Conservation (phyloP, 1,140 invertebrate genomes). For the Drosophila takahashii region DNA sequence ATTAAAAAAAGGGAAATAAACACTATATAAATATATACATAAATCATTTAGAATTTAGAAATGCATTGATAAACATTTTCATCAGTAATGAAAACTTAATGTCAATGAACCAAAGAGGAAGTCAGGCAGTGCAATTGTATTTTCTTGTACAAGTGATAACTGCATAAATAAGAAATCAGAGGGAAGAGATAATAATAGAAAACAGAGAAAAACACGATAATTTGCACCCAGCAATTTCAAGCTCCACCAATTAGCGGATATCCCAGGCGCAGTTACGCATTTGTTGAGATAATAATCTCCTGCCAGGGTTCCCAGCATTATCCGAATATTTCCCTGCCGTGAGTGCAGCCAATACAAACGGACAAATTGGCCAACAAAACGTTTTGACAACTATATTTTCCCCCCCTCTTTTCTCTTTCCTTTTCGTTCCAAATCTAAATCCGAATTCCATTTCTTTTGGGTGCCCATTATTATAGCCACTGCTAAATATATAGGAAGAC, state of each 20-base stretch:
- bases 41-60: too few species aligned
- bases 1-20: neutral
- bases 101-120: conserved; percentile 12
- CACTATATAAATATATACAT: neutral
- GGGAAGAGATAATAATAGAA: neutral
- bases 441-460: conserved; percentile 22
- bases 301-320: conserved; percentile 22
- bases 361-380: conserved; percentile 40
- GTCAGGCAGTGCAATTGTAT: neutral
- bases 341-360: conserved; percentile 25
- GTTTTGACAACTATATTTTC: conserved; percentile 24
- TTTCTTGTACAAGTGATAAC: conserved; percentile 3
- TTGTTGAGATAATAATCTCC: conserved; percentile 18
- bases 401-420: neutral
- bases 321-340: conserved; percentile 14
- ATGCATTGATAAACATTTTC: too few species aligned
- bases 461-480: conserved; percentile 4
- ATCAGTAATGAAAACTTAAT: neutral
- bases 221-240: conserved; percentile 14
- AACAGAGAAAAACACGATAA: neutral
- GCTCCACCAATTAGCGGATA: conserved; percentile 7
- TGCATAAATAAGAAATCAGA: neutral
- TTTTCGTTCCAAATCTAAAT: conserved; percentile 3
- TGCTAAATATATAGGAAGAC: conserved; percentile 47
- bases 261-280: conserved; percentile 13